These are phyloP conservation scores for Hyposmocoma kahamanoa DNA, from an alignment of 1,140 invertebrate species.

Conservation along the genomic window DNA sequence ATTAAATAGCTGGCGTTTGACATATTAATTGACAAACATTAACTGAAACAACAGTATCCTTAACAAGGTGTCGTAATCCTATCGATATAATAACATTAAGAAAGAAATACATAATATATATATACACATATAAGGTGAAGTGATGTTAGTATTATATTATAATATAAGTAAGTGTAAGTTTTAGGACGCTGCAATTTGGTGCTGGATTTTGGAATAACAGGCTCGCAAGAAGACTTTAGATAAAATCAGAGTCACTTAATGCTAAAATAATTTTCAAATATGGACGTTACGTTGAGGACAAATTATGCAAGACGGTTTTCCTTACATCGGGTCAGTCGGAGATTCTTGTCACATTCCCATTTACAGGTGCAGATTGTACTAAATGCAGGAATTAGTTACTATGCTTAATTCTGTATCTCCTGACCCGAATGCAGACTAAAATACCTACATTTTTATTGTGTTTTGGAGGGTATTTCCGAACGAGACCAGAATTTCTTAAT, in stretches of 20 bases:
- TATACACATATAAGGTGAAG: neutral
- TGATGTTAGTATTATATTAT: neutral
- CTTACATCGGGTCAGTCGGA: constrained; percentile 35
- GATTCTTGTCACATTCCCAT: too few species aligned
- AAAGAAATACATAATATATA: constrained; percentile 33
- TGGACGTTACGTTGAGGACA: constrained; percentile 70
- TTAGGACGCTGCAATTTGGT: constrained; percentile 16
- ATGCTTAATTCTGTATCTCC: too few species aligned
- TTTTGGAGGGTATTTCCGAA: constrained; percentile 60
- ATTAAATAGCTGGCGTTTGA: constrained; percentile 42
- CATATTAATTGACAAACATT: constrained; percentile 66
- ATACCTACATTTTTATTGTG: constrained; percentile 61
- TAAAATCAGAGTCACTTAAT: constrained; percentile 63
- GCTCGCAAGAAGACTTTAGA: constrained; percentile 27
- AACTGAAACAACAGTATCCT: constrained; percentile 53
- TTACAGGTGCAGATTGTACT: too few species aligned
- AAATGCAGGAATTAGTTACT: too few species aligned
- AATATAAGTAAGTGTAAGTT: constrained; percentile 6
- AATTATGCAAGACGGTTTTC: constrained; percentile 64
- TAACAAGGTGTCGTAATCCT: constrained; percentile 56
- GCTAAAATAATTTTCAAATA: constrained; percentile 69
- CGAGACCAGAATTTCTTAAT: constrained; percentile 61
- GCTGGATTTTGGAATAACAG: constrained; percentile 20
- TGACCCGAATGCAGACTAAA: constrained; percentile 49
- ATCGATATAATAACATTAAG: constrained; percentile 32